Percentiles rank a stretch among this genome's conserved stretches.
These are phyloP conservation scores for Crambe crambe DNA, from an alignment of 37 sponge, comb jelly and placozoan genomes.

Conservation along the genomic window DNA sequence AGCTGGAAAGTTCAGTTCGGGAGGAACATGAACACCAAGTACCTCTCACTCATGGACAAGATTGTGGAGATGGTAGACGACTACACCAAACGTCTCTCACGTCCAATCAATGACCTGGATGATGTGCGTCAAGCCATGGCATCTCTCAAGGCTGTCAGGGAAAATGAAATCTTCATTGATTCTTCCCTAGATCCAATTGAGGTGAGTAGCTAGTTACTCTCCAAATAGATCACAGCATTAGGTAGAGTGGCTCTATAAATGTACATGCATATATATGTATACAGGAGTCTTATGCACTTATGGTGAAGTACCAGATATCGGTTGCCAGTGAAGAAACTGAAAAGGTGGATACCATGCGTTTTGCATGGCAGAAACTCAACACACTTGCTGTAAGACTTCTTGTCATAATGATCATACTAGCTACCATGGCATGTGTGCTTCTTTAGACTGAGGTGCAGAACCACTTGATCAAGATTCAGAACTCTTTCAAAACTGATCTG, in stretches of 20 bases:
- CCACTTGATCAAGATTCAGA: constrained; percentile 85
- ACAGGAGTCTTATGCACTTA: constrained; percentile 91
- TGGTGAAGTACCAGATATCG: constrained; percentile 79
- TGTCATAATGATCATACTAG: background rate
- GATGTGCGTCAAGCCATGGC: constrained; percentile 93
- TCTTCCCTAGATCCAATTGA: constrained; percentile 89
- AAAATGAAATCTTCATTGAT: constrained; percentile 93
- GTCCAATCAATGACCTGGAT: constrained; percentile 91
- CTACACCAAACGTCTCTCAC: constrained; percentile 63
- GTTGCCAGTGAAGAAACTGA: constrained; percentile 92
- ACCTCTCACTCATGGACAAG: constrained; percentile 71
- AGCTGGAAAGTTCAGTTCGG: constrained; percentile 88
- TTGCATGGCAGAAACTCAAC: constrained; percentile 84
- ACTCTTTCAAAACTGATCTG: constrained; percentile 76
- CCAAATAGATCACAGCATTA: background rate
- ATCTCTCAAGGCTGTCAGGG: constrained; percentile 79
- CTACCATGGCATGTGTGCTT: background rate
- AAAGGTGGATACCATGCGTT: constrained; percentile 94
- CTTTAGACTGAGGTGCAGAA: constrained; percentile 61
- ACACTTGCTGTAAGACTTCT: constrained; percentile 53
- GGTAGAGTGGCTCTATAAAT: background rate
- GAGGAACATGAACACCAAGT: constrained; percentile 78
- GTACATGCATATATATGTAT: background rate
- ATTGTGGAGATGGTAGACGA: constrained; percentile 87
- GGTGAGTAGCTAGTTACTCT: constrained; percentile 19